Evolutionary conservation across 2,888 invertebrate species (phyloP), one percentile per base, ranked within the genome.

Genomic region (Ametastegia equiseti): DNA sequence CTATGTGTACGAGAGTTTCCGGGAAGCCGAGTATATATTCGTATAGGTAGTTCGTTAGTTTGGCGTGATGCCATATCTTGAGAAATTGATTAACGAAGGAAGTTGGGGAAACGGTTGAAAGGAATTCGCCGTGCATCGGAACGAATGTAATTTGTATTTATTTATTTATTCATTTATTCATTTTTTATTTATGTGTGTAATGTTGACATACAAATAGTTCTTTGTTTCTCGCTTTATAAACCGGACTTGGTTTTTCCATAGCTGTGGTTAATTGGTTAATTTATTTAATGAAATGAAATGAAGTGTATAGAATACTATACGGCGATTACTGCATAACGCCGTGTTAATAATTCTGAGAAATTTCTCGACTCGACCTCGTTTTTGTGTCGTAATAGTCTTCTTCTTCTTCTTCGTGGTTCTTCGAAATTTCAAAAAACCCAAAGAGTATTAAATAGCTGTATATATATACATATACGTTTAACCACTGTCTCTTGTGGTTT

Each of bases 1-100:
- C 23, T 11, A 57, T 11, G 67, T 15, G 57, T n/a, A n/a, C n/a
- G 39, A 11, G 30, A n/a, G 19, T 39, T 67, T 67, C 67, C 67
- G 67, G 67, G 33, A 67, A 67, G 36, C 36, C n/a, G 36, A 13
- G 39, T 19, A 23, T 39, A 33, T 23, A 50, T 11, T 36, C 67
- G 67, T 23, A n/a, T n/a, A n/a, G n/a, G n/a, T n/a, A n/a, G n/a
- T n/a, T n/a, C 9, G 50, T n/a, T 9, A 50, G 50, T 67, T n/a
- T 67, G 67, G 67, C 67, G 23, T 67, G 67, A 67, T 36, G 67
- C 39, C 67, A 67, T 67, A 67, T 67, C 39, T 67, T 67, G n/a
- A 67, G 67, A 67, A 67, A 36, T 67, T 39, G 67, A 67, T 67
- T 67, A 39, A 19, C 67, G 2, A 33, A 27, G 13, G 27, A 57